phyloP scores from a whole-genome alignment of 2,113 vertebrate species.

The Pluvialis apricaria region DNA sequence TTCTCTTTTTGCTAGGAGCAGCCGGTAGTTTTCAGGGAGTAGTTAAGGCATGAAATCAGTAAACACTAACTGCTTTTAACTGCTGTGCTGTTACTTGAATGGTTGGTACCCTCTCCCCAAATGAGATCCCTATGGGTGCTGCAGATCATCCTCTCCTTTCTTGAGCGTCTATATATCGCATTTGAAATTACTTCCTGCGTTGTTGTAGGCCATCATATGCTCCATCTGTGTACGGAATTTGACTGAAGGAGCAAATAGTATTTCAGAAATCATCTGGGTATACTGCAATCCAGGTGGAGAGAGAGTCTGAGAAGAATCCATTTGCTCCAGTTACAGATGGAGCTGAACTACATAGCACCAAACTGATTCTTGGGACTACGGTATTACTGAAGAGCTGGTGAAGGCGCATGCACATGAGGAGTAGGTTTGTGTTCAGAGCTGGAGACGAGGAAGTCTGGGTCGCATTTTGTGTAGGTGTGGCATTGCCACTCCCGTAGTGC shows the following conservation, averaged over 20 bases:
- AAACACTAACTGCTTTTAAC: background rate
- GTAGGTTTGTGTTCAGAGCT: background rate
- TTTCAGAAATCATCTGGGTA: background rate
- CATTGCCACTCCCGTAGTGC: background rate
- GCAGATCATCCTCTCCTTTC: background rate
- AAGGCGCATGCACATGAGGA: background rate
- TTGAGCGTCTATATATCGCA: background rate
- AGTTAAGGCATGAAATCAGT: background rate
- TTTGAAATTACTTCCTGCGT: background rate
- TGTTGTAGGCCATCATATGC: fast-evolving
- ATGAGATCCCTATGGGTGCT: background rate
- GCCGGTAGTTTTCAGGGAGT: background rate
- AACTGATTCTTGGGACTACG: fast-evolving
- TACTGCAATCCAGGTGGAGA: background rate
- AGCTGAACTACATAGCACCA: background rate
- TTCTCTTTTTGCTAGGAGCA: background rate
- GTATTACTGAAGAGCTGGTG: background rate
- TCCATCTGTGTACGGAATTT: no score
- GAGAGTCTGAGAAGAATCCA: background rate
- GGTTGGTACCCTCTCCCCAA: background rate
- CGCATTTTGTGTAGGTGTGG: background rate
- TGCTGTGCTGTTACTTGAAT: background rate
- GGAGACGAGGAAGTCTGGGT: background rate
- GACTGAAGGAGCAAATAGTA: background rate
- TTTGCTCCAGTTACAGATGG: background rate